Conservation (phyloP, 2,888 invertebrate species). For the Marronus borbonicus region DNA sequence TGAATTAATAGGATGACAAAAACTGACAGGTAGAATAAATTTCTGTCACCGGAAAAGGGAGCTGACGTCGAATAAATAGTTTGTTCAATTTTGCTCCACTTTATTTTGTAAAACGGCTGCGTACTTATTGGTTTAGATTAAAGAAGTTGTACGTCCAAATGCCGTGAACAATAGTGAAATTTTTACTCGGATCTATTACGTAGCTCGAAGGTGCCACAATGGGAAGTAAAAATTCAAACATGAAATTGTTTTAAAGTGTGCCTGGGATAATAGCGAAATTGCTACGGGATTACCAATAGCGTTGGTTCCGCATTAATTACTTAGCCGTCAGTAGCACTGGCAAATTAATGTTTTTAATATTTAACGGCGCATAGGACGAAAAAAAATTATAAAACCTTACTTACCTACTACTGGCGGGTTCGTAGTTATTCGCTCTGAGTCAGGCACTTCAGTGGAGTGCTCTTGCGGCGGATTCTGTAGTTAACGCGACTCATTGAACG, state of each 20-base stretch:
- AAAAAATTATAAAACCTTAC: slow-evolving; percentile 2
- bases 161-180: no score
- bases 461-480: slow-evolving; percentile 60
- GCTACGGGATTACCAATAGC: background rate
- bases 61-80: background rate
- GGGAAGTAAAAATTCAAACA: slow-evolving; percentile 1
- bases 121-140: no score
- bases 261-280: background rate
- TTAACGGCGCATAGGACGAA: background rate
- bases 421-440: slow-evolving; percentile 54
- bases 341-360: slow-evolving; percentile 33
- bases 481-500: slow-evolving; percentile 60
- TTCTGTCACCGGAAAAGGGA: background rate
- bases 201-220: background rate
- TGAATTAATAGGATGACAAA: slow-evolving; percentile 18
- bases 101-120: no score
- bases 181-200: no score
- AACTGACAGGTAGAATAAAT: slow-evolving; percentile 20
- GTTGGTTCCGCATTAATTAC: slow-evolving; percentile 15
- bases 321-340: slow-evolving; percentile 18
- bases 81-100: no score
- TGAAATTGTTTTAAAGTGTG: slow-evolving; percentile 13
- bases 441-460: slow-evolving; percentile 58
- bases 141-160: no score
- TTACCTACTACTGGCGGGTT: slow-evolving; percentile 13